phyloP scores from a whole-genome alignment of 2,113 vertebrate species.

The Caranx melampygus region DNA sequence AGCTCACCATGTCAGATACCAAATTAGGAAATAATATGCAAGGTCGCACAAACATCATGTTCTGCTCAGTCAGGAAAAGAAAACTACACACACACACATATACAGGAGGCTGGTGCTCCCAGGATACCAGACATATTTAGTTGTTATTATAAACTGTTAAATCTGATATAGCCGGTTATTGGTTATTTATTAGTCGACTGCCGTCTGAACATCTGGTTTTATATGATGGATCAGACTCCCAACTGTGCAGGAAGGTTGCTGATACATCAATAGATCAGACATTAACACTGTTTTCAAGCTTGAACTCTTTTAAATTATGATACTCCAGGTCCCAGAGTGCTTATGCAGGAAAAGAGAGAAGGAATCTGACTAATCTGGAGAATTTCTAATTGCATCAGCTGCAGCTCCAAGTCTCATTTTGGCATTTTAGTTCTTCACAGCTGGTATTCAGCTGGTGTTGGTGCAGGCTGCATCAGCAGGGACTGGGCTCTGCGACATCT shows the following conservation, averaged over 20 bases:
- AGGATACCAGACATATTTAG: conserved; percentile 27
- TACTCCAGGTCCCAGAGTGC: not conserved
- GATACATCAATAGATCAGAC: not conserved
- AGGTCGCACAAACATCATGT: conserved; percentile 63
- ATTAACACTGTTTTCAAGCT: not conserved
- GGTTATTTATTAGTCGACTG: conserved; percentile 6
- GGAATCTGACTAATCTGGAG: not conserved
- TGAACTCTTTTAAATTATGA: not conserved
- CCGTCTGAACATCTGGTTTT: not conserved
- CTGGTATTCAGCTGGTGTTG: not conserved
- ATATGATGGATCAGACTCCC: not conserved
- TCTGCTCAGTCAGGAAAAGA: conserved; percentile 41
- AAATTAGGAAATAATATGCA: conserved; percentile 77
- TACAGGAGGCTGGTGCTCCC: conserved; percentile 1
- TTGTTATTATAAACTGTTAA: not conserved
- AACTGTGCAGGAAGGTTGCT: not conserved
- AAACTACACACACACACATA: conserved; percentile 7
- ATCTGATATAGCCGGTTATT: not conserved
- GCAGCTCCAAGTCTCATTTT: not conserved
- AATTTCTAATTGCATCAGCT: not conserved
- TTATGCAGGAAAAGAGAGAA: too few species aligned
- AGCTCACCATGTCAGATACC: conserved; percentile 60
- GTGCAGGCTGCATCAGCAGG: not conserved
- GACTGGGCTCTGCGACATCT: not conserved
- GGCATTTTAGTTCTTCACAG: not conserved